Conservation (phyloP, 2,888 invertebrate genomes). For the Micoletzkya japonica region DNA sequence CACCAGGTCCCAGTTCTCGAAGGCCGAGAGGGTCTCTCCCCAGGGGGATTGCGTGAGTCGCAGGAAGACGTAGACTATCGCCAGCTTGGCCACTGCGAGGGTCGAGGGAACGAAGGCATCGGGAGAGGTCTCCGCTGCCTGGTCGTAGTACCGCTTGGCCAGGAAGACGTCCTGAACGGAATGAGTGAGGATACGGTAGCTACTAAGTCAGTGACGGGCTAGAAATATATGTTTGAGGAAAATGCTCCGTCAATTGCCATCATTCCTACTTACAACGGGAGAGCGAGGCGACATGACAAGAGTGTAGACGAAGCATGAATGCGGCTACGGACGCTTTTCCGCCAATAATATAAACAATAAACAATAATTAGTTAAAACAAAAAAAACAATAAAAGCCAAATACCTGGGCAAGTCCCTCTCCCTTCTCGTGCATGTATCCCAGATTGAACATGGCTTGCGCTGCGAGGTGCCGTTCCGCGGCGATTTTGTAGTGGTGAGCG, state of each 20-base stretch:
- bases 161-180: conserved; percentile 78
- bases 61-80: conserved; percentile 74
- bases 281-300: neutral
- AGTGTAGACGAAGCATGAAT: neutral
- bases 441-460: conserved; percentile 99
- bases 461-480: conserved; percentile 90
- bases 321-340: neutral
- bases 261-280: neutral
- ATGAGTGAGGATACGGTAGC: conserved; percentile 9
- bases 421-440: conserved; percentile 98
- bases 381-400: neutral
- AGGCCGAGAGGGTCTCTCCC: neutral
- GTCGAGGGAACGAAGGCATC: conserved; percentile 93
- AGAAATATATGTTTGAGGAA: neutral
- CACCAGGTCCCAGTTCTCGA: neutral
- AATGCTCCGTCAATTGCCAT: neutral
- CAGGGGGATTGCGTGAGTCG: conserved; percentile 29
- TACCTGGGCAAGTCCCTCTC: conserved; percentile 81
- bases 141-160: conserved; percentile 95
- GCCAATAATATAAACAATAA: neutral
- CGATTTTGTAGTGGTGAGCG: conserved; percentile 69
- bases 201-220: too few species aligned
- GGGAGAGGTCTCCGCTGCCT: conserved; percentile 86
- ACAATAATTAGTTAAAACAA: too few species aligned
- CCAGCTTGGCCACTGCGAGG: conserved; percentile 83